Base-by-base conservation (phyloP, 2,888 invertebrate genomes). In the Apamea epomidion region DNA sequence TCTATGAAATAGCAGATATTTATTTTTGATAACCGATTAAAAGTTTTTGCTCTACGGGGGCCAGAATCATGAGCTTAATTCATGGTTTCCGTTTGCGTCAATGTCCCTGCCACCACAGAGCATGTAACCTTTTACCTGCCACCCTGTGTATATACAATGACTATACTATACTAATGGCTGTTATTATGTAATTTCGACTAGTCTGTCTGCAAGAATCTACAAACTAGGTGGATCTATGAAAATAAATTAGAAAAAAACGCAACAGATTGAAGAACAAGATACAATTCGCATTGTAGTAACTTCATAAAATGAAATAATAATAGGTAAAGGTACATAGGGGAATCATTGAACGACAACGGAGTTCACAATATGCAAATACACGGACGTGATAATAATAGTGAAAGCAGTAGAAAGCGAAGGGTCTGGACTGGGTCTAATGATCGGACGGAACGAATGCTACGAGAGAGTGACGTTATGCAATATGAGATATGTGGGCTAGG, bases 341-440 rank as follows among this genome's bases (percentile, higher is more conserved):
- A 65, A 68, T 54, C 7, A 21, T n/a, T 37, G 14, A 16, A 79
- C 84, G 37, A 54, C 74, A 79, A 45, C 37, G 62, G 18, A 76
- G 65, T 48, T 42, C 48, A 42, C 37, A 80, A 76, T 80, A 85
- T 80, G 85, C 88, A 80, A 85, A 85, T 80, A 60, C 68, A 79
- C 67, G 29, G 74, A 80, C 29, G 62, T 74, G 58, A 76, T 81
- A 83, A 83, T 76, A 83, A 73, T 84, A 86, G 83, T 83, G 78
- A 86, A 84, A 84, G 86, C 18, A 48, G 29, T 67, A 37, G 86
- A 83, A 85, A 83, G 80, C 48, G 69, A 69, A 86, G 83, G 85
- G 80, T 67, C 67, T 62, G 68, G 37, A 62, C 54, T 45, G 42
- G 18, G 32, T 29, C n/a, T 71, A 72, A 48, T 78, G 65, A 62